These are phyloP conservation scores for Caranx melampygus DNA, from an alignment of 2,113 vertebrate genomes.

Conservation along the genomic window DNA sequence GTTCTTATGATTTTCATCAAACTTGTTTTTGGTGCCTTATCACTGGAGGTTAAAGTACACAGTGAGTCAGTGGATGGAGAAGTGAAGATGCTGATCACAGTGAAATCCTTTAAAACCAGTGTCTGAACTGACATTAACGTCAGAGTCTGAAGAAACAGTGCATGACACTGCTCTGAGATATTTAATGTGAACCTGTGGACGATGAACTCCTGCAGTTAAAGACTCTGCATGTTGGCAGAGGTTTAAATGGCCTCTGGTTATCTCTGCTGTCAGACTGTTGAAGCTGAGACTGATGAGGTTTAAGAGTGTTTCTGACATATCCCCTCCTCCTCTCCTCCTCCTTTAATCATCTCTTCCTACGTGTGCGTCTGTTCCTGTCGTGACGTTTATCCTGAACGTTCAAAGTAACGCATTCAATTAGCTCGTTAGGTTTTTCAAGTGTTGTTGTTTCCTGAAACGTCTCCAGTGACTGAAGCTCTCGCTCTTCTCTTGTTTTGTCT, in stretches of 20 bases:
- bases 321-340: background rate
- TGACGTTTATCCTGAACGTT: background rate
- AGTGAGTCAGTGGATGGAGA: too few relatives aligned
- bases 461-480: background rate
- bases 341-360: background rate
- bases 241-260: background rate
- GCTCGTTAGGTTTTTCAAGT: background rate
- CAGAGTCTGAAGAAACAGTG: too few relatives aligned
- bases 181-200: background rate
- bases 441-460: background rate
- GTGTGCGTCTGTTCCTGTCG: background rate
- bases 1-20: too few relatives aligned
- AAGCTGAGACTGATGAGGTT: slow-evolving; percentile 36
- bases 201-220: background rate
- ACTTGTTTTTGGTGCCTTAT: too few relatives aligned
- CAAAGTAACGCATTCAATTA: slow-evolving; percentile 23
- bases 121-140: too few relatives aligned
- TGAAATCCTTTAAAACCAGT: too few relatives aligned
- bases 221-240: background rate
- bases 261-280: slow-evolving; percentile 21
- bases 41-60: too few relatives aligned
- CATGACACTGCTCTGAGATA: too few relatives aligned
- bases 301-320: slow-evolving; percentile 32
- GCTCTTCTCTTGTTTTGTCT: background rate
- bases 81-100: too few relatives aligned